These are phyloP conservation scores for Peromyscus melanophrys DNA, from an alignment of 2,797 vertebrate genomes.

Conservation along the genomic window DNA sequence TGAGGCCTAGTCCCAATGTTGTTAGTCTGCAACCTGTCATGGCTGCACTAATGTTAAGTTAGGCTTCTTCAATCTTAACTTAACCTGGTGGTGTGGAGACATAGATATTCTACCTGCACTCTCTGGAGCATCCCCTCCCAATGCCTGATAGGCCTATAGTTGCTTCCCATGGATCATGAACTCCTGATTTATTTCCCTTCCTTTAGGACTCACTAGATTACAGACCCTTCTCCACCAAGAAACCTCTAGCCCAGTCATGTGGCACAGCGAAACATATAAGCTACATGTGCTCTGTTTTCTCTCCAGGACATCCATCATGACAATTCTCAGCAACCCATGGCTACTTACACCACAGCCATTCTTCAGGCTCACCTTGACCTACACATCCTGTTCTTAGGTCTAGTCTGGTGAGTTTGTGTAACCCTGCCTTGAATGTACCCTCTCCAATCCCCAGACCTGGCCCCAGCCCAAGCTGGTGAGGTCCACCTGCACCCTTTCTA, in stretches of 20 bases:
- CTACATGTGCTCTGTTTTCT: neutral
- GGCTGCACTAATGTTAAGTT: too few relatives aligned
- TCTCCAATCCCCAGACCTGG: neutral
- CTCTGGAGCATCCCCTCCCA: neutral
- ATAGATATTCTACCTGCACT: neutral
- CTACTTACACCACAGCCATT: neutral
- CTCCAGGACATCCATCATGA: neutral
- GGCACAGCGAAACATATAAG: neutral
- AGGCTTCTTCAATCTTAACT: neutral
- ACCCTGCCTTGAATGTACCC: neutral
- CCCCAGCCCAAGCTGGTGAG: neutral
- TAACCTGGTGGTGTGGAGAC: neutral
- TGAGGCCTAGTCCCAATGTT: too few relatives aligned
- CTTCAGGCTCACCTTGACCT: neutral
- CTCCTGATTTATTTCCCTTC: neutral
- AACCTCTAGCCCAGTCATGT: neutral
- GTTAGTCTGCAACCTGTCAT: too few relatives aligned
- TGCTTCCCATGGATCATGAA: neutral
- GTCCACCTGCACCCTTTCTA: neutral
- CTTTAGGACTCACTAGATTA: neutral
- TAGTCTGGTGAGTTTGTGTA: neutral
- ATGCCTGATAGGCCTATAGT: neutral
- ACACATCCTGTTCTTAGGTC: neutral
- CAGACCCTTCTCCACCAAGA: neutral
- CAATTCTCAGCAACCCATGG: neutral